These are phyloP conservation scores for Eidolon helvum DNA, from an alignment of 2,113 vertebrate species.

Conservation along the genomic window DNA sequence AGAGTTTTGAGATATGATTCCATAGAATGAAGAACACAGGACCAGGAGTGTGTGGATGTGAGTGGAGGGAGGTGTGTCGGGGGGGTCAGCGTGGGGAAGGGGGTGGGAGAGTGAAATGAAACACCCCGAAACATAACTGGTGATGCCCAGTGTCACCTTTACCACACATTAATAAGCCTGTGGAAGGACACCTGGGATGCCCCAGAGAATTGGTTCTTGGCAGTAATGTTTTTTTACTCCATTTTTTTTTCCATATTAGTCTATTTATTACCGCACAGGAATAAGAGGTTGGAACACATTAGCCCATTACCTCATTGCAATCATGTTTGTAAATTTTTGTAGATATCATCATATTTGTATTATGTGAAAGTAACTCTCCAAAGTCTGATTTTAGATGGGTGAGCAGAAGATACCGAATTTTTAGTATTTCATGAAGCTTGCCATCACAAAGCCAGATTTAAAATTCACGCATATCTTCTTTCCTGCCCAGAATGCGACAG, in stretches of 20 bases:
- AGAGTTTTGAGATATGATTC: background rate
- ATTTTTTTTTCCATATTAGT: background rate
- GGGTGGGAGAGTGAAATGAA: background rate
- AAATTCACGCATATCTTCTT: background rate
- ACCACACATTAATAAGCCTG: background rate
- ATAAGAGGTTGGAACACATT: background rate
- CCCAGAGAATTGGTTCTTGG: background rate
- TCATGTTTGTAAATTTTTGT: background rate
- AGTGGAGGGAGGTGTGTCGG: background rate
- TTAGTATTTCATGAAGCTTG: background rate
- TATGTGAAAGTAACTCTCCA: background rate
- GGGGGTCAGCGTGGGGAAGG: background rate
- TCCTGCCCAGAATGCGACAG: slow-evolving; percentile 19
- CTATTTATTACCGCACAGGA: background rate
- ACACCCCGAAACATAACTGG: background rate
- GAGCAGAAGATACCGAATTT: background rate
- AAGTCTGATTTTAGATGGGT: background rate
- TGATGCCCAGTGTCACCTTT: background rate
- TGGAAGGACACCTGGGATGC: accelerated
- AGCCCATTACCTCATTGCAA: background rate
- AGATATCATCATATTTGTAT: background rate
- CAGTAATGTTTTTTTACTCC: background rate
- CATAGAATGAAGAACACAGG: background rate
- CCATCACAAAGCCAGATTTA: slow-evolving; percentile 16
- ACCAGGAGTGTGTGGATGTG: background rate